phyloP scores from a whole-genome alignment of 2,888 invertebrate species.

The Bellardia pandia region DNA sequence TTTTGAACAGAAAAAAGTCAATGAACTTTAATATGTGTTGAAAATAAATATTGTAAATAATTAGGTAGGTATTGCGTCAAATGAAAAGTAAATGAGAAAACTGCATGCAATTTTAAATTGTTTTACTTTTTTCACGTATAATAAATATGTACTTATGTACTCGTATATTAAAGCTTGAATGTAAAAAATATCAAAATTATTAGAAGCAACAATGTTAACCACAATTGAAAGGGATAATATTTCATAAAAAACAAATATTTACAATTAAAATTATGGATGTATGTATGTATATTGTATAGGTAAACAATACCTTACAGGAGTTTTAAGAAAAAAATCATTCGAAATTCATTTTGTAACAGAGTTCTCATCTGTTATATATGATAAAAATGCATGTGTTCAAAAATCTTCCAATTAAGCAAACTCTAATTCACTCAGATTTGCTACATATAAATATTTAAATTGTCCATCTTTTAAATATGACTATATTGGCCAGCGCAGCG shows the following conservation, averaged over 20 bases:
- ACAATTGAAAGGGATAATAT: constrained; percentile 4
- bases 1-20: constrained; percentile 24
- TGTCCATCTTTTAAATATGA: no score
- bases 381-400: background rate
- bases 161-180: background rate
- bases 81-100: background rate
- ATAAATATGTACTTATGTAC: background rate
- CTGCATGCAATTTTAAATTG: constrained; percentile 31
- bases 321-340: background rate
- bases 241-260: background rate
- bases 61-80: constrained; percentile 32
- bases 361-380: no score
- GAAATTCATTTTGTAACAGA: background rate
- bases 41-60: constrained; percentile 15
- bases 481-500: no score
- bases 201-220: background rate
- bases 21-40: constrained; percentile 21
- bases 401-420: no score
- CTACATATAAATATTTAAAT: no score
- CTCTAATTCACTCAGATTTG: no score
- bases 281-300: background rate
- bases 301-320: background rate
- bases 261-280: background rate
- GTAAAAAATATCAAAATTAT: background rate
- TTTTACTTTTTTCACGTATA: background rate